phyloP scores from a whole-genome alignment of 1,140 invertebrate species.

The Sipha flava region DNA sequence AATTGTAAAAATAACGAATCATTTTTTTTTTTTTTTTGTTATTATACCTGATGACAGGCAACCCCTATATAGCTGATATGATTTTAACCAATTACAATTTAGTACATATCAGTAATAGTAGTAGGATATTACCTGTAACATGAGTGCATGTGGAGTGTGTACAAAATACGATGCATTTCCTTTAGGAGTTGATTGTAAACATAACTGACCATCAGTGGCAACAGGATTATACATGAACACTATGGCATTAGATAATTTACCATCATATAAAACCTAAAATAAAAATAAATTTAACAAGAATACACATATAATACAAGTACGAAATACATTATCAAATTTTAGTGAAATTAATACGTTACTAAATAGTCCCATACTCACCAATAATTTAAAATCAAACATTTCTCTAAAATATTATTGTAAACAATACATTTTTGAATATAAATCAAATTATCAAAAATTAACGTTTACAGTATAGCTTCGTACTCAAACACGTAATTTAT shows the following conservation, averaged over 20 bases:
- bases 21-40: neutral
- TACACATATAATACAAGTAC: neutral
- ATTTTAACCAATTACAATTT: neutral
- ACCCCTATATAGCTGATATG: neutral
- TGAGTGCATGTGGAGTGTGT: slow-evolving; percentile 96
- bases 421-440: too few species aligned
- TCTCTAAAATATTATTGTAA: too few species aligned
- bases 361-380: too few species aligned
- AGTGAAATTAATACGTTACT: too few species aligned
- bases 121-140: slow-evolving; percentile 85
- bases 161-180: slow-evolving; percentile 95
- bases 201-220: slow-evolving; percentile 94
- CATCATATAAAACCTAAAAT: slow-evolving; percentile 89
- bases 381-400: too few species aligned
- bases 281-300: neutral
- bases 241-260: slow-evolving; percentile 89
- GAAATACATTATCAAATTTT: too few species aligned
- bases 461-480: too few species aligned
- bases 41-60: neutral
- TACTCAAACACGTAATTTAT: too few species aligned
- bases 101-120: neutral
- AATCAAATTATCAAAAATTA: too few species aligned
- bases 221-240: slow-evolving; percentile 99
- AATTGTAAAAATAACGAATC: too few species aligned
- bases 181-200: slow-evolving; percentile 94